Conservation (phyloP, 2,113 vertebrate genomes). For the Motacilla alba region DNA sequence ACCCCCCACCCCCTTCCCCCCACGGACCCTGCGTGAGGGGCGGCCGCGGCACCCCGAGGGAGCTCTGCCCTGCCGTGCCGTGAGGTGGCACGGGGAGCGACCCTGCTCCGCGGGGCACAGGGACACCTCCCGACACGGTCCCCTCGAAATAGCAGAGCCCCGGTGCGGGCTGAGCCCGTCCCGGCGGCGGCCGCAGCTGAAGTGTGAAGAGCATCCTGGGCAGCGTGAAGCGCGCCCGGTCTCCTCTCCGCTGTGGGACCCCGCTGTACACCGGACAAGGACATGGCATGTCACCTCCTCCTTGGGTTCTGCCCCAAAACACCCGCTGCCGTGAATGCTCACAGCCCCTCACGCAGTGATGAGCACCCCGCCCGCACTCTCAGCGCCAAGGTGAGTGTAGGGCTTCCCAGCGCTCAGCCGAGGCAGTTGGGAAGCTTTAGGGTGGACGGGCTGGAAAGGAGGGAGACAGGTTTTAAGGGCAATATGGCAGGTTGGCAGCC, state of each 20-base stretch:
- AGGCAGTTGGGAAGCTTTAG: neutral
- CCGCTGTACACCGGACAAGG: too few species aligned
- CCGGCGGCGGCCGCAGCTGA: neutral
- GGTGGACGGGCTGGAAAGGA: neutral
- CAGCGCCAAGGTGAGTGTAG: neutral
- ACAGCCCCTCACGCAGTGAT: accelerated
- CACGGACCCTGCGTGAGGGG: neutral
- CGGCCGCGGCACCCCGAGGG: neutral
- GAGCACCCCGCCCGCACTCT: accelerated
- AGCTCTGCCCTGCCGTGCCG: neutral
- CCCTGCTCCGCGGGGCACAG: neutral
- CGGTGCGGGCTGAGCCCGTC: neutral
- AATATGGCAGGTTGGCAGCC: neutral
- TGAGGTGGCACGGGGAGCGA: neutral
- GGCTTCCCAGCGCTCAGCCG: neutral
- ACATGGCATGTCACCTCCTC: accelerated
- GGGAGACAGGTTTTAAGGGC: neutral
- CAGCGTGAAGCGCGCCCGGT: accelerated
- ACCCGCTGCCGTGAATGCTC: accelerated
- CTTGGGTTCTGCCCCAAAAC: neutral
- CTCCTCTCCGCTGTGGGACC: too few species aligned
- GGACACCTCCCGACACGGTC: neutral
- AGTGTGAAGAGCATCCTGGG: neutral
- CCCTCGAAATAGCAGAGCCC: neutral
- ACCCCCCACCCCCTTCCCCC: too few species aligned